Evolutionary conservation across 37 sponge, comb jelly and placozoan species (phyloP), one percentile per base, ranked within the genome.

Genomic region (Amphimedon queenslandica): DNA sequence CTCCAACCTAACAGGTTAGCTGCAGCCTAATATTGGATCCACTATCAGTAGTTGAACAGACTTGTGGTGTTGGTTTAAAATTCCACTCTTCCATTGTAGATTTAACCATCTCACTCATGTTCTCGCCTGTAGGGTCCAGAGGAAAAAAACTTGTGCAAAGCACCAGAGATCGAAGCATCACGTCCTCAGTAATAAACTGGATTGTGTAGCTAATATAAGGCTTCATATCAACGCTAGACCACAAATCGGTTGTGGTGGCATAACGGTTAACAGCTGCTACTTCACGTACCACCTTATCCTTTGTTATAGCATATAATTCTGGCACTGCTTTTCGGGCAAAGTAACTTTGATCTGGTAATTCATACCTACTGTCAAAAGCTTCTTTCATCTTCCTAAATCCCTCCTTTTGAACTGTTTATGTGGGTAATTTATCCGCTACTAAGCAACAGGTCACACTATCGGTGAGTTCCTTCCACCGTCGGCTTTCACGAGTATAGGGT

Each of bases 11-110:
- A 61, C 0, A 1, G 41, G 0, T 30, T 5, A 64, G 63, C 42
- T 25, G 79, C 70, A 69, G 29, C 27, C 42, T 37, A 8, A 78
- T 3, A 37, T 69, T 78, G 0, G 70, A 21, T 36, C 41, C 70
- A 69, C 57, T 78, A 38, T 76, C 67, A 8, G 66, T 64, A 27
- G 79, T n/a, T n/a, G n/a, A n/a, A n/a, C n/a, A n/a, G n/a, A n/a
- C n/a, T 30, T 57, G 61, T 39, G 57, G 34, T 16, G 4, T 4
- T 16, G 63, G 34, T 20, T 33, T n/a, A 24, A 78, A 31, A 34
- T 47, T 57, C 79, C 79, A 78, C 56, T 33, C 35, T 53, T 73
- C 70, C 20, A 78, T 36, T 20, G 40, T 57, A 0, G 28, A 3
- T 37, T 55, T 38, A 23, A 78, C 23, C 1, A 42, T 70, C 27